Evolutionary conservation across 2,113 vertebrate genomes (phyloP).

Genomic region (Labeo rohita): DNA sequence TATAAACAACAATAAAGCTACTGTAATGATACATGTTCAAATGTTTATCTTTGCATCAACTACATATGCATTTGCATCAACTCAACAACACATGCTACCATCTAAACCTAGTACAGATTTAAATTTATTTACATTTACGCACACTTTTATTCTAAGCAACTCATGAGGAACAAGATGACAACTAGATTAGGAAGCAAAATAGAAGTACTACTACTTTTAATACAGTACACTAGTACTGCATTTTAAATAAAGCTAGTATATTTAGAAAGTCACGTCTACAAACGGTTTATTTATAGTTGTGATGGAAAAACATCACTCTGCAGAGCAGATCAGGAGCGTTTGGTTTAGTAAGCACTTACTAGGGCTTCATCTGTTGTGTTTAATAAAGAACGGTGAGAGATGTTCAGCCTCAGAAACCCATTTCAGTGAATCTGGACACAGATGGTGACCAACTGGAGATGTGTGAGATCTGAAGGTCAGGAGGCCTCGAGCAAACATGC

Average conservation of each 20-base stretch:
- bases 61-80: not conserved
- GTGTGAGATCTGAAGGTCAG: conserved; percentile 3
- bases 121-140: too few species aligned
- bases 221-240: not conserved
- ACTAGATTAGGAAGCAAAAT: too few species aligned
- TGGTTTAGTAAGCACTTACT: not conserved
- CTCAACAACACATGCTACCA: not conserved
- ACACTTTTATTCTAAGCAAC: too few species aligned
- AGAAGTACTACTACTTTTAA: too few species aligned
- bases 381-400: not conserved
- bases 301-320: too few species aligned
- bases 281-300: too few species aligned
- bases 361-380: not conserved
- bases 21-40: too few species aligned
- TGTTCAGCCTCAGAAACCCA: not conserved
- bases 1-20: too few species aligned
- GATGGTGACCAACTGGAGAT: conserved; percentile 13
- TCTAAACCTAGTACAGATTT: too few species aligned
- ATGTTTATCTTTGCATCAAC: not conserved
- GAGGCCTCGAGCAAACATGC: not conserved
- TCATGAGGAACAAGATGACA: too few species aligned
- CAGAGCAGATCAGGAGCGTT: not conserved
- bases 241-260: not conserved
- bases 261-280: too few species aligned
- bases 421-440: not conserved